A percentile compares a stretch with the other conserved stretches of the same genome.
These are phyloP conservation scores for Mongoloraphidia duomilia DNA, from an alignment of 2,888 invertebrate species.

Conservation along the genomic window DNA sequence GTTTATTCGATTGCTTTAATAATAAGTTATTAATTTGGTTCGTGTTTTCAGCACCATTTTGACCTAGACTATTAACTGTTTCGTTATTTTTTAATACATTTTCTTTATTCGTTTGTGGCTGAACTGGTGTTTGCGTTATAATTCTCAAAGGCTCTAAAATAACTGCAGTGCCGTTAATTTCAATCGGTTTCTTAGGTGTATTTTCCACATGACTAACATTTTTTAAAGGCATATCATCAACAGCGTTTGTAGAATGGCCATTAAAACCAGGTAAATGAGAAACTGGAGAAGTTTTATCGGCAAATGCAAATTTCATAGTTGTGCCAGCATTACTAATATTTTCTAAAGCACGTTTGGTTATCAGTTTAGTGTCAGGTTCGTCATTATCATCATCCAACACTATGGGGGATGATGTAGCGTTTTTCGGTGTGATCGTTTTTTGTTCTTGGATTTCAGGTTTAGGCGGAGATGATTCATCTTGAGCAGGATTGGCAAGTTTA, in stretches of 20 bases:
- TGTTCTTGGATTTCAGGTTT: slow-evolving; percentile 3
- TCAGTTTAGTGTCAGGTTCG: slow-evolving; percentile 27
- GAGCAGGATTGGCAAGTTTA: neutral
- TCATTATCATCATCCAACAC: slow-evolving; percentile 13
- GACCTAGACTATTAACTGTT: too few species aligned
- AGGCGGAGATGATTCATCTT: neutral
- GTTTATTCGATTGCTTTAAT: slow-evolving; percentile 15
- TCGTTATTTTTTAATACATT: too few species aligned
- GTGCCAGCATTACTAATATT: slow-evolving; percentile 55
- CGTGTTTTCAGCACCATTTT: too few species aligned
- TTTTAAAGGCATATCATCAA: too few species aligned
- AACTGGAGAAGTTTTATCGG: slow-evolving; percentile 23
- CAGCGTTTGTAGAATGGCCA: neutral
- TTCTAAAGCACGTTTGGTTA: slow-evolving; percentile 46
- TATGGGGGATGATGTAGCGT: slow-evolving; percentile 12
- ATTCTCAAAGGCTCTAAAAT: neutral
- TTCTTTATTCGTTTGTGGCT: too few species aligned
- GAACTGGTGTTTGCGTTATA: neutral
- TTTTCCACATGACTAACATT: too few species aligned
- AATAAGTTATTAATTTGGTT: neutral
- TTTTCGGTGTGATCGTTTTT: slow-evolving; percentile 12
- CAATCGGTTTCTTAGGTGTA: too few species aligned
- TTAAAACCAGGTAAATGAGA: slow-evolving; percentile 24
- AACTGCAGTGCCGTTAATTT: too few species aligned
- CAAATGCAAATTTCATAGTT: slow-evolving; percentile 46